phyloP scores from a whole-genome alignment of 2,797 vertebrate genomes.

The Chaenodraco wilsoni region DNA sequence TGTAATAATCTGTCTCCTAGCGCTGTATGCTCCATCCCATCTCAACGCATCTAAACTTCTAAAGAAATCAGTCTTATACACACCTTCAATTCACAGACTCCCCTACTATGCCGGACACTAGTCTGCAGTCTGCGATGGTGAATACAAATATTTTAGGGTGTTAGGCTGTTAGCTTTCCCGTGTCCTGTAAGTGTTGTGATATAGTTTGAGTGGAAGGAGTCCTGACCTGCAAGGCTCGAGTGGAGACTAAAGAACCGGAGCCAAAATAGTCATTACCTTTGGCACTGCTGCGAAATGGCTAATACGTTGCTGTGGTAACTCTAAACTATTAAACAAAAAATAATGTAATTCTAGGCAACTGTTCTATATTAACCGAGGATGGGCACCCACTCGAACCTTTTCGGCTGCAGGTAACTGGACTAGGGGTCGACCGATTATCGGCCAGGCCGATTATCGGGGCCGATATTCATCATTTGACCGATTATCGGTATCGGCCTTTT shows the following conservation, averaged over 20 bases:
- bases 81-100: constrained; percentile 30
- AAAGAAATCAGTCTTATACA: constrained; percentile 46
- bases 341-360: constrained; percentile 29
- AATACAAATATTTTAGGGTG: background rate
- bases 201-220: background rate
- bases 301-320: constrained; percentile 31
- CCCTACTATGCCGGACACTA: constrained; percentile 34
- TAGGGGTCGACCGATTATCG: no score
- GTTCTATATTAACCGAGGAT: constrained; percentile 17
- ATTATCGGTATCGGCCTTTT: no score
- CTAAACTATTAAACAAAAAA: constrained; percentile 29
- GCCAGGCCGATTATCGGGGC: no score
- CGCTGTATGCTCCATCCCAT: constrained; percentile 17
- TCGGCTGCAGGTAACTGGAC: constrained; percentile 50
- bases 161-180: background rate
- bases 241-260: constrained; percentile 14
- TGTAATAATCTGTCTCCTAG: constrained; percentile 16
- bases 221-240: background rate
- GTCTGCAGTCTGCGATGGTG: constrained; percentile 9
- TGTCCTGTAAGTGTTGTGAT: constrained; percentile 24
- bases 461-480: no score
- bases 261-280: constrained; percentile 34
- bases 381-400: constrained; percentile 2
- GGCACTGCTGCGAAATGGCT: constrained; percentile 28
- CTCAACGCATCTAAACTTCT: constrained; percentile 41